Evolutionary conservation across 1,140 invertebrate genomes (phyloP), one percentile per base, ranked within the genome.

Genomic region (Lethrus apterus): DNA sequence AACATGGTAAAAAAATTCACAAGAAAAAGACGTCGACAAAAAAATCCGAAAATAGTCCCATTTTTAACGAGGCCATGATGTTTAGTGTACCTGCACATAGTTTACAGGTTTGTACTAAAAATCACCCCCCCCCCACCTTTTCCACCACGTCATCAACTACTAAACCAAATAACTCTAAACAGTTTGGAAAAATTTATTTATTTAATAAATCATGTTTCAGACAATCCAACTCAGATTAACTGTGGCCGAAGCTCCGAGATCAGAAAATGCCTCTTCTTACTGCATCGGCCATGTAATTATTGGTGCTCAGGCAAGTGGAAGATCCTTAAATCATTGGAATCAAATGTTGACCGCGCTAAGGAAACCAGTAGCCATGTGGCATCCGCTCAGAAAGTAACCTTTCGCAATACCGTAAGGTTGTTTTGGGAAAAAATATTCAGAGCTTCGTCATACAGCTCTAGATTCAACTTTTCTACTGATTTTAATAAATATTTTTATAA

Each of bases 281-380:
- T 71, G 81, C 1, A 70, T 86, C 18, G 84, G 84, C 1, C 83
- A 86, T 60, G 80, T 89, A 15, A 79, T 85, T 20, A 73, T 85
- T 2, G 82, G 83, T 10, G 74, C 77, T 19, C 74, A 79, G 49
- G 74, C 80, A 1, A 71, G 71, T 2, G 86, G 84, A 23, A 80
- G 80, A 57, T 76, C 84, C 0, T 59, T 83, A n/a, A 77, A 76
- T 33, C 86, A 89, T 59, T 90, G 86, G 86, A 80, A 81, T 54
- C 85, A 89, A 67, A 89, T 89, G 86, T 68, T 89, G 46, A 72
- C 78, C n/a, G 82, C 83, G 13, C 71, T 86, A 30, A 76, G 86
- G 46, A 87, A 85, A 62, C 84, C 86, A 1, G 79, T 88, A 29
- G 83, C 84, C 7, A 88, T 87, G 84, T 89, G 86, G 86, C 87